Base-by-base conservation (phyloP, 2,797 vertebrate genomes). In the Scleropages formosus region DNA sequence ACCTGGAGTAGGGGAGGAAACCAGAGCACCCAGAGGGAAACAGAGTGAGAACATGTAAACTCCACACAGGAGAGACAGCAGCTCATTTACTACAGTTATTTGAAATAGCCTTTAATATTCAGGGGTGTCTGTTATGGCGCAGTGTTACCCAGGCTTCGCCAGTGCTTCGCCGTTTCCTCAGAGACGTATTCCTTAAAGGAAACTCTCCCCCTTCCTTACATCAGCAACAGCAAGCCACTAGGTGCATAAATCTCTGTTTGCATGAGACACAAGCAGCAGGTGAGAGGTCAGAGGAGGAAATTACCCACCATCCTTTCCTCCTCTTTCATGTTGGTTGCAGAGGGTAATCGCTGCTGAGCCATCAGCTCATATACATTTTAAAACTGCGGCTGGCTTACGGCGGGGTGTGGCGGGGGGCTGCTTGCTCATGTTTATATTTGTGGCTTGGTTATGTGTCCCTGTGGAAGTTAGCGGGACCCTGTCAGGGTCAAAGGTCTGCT, bases 381-480 rank as follows among this genome's bases (percentile, higher is more conserved):
- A 65, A 49, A 39, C 22, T 26, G 22, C 49, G 24, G 27, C 80
- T 75, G 78, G 72, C 74, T 75, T 82, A 71, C 44, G 66, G 78
- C 76, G 65, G 56, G 75, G 75, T 82, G 71, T 44, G 66, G 78
- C 76, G 65, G 56, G 75, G 75, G 68, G 22, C 73, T 80, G 78
- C 82, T 73, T 85, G 64, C 11, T 8, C 71, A 70, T 22, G 56
- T 69, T 49, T 49, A 20, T 59, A 74, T 75, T 76, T 88, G 85
- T 86, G 80, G 85, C 80, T 76, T 47, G 47, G 79, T 90, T 86
- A 84, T 86, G 84, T 80, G 27, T 82, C 39, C 75, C 69, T 80
- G 80, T 39, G 31, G 6, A 39, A 6, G 6, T 39, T 39, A 39
- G 31, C 6, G 31, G 39, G 31, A 39, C 31, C 6, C 31, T 6